Conservation (phyloP, 2,797 vertebrate species). For the Parotocinclus haroldoi region DNA sequence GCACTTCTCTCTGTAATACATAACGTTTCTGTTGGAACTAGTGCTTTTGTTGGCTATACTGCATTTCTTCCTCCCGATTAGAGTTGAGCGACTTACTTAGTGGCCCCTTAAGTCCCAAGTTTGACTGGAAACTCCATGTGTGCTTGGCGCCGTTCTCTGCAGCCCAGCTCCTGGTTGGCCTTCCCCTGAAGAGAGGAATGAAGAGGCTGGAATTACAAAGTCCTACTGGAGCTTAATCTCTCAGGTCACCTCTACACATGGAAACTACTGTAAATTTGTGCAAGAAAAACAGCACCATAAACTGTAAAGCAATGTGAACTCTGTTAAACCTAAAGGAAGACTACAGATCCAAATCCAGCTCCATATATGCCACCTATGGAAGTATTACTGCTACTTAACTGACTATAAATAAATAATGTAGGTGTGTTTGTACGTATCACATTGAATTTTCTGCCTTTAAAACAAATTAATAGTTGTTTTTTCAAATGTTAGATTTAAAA, state of each 20-base stretch:
- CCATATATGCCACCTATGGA: no score
- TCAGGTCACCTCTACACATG: constrained; percentile 63
- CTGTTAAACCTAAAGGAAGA: constrained; percentile 4
- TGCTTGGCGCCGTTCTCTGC: constrained; percentile 56
- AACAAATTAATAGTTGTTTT: no score
- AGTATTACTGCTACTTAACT: no score
- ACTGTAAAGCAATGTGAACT: constrained; percentile 46
- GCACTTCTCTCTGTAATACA: no score
- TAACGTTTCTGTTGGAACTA: constrained; percentile 10
- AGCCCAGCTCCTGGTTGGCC: constrained; percentile 52
- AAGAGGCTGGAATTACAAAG: constrained; percentile 61
- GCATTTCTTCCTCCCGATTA: constrained; percentile 19
- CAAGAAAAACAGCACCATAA: constrained; percentile 59
- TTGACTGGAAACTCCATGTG: constrained; percentile 52
- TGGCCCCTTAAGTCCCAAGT: constrained; percentile 39
- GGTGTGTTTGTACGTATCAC: no score
- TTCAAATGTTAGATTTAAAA: no score
- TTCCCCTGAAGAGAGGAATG: constrained; percentile 57
- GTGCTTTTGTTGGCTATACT: background rate
- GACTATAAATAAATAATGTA: no score
- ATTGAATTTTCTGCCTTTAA: no score
- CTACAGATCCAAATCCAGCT: no score
- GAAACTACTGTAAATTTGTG: constrained; percentile 57
- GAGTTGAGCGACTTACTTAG: constrained; percentile 36
- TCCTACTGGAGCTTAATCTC: constrained; percentile 54